Base-by-base conservation (phyloP, 2,113 vertebrate species). In the Nanorana parkeri region DNA sequence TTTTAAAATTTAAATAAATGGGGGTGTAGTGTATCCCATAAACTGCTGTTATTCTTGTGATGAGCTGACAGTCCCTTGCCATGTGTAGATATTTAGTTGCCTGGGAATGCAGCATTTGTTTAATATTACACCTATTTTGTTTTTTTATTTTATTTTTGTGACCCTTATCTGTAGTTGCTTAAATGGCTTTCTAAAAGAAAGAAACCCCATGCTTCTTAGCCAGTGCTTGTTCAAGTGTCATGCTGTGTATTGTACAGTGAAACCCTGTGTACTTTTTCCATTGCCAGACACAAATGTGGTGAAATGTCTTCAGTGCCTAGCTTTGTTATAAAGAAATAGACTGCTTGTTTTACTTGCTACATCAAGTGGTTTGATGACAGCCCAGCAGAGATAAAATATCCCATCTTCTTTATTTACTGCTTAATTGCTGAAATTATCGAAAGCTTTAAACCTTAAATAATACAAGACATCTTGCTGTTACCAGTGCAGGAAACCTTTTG, bases 171-270 rank as follows among this genome's bases (percentile, higher is more conserved):
- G 4, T 7, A 36, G 1, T 36, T 36, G 32, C 32, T 36, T 36
- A 36, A 7, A 36, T 36, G 32, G 5, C 1, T 36, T 36, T 36
- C 32, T 36, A 36, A 36, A 36, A 36, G 32, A 36, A 36, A 36
- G 5, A 88, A 89, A 86, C 81, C 85, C 86, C 90, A 89, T 89
- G 88, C 89, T 83, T 86, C 76, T 84, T 89, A 84, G 86, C 85
- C 85, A 85, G 68, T 88, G 84, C 80, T 89, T 88, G 78, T 89
- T n/a, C 88, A 85, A 88, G 84, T 85, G 88, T 89, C 90, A 90
- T 87, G 87, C 85, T 92, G 81, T 89, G 85, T 51, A 32, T 88
- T 89, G 82, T 92, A 90, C 88, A 91, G 86, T 91, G 90, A 92
- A 83, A 76, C 88, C 87, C 87, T 7, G 83, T 91, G 84, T 87